These are phyloP conservation scores for Drosophila gaucha DNA, from an alignment of 2,888 invertebrate species.

Conservation along the genomic window DNA sequence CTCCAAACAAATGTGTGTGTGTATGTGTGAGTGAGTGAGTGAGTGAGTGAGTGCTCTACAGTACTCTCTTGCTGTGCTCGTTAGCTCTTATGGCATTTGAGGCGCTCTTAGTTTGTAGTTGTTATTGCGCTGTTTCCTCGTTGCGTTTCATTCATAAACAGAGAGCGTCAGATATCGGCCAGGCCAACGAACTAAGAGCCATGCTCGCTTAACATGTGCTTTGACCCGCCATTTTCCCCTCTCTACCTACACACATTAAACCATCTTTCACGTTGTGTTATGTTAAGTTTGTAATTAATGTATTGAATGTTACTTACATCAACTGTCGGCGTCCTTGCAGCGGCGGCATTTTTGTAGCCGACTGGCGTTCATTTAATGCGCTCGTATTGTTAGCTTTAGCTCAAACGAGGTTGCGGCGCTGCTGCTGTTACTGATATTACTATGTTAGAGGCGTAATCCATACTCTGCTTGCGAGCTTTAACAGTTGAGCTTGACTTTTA, in stretches of 20 bases:
- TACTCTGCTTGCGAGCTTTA: conserved; percentile 59
- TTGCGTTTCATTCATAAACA: conserved; percentile 80
- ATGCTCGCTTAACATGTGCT: conserved; percentile 62
- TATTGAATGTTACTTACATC: conserved; percentile 50
- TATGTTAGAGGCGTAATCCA: conserved; percentile 61
- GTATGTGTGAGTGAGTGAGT: background rate
- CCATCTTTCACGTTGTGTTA: conserved; percentile 13
- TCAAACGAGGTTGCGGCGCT: conserved; percentile 19
- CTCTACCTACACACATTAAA: conserved; percentile 6
- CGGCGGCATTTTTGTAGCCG: conserved; percentile 73
- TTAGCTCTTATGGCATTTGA: conserved; percentile 14
- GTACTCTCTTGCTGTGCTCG: conserved; percentile 24
- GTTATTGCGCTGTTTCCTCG: conserved; percentile 63
- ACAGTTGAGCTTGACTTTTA: conserved; percentile 24
- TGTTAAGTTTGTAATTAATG: conserved; percentile 6
- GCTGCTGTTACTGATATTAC: conserved; percentile 10
- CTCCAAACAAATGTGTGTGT: conserved; percentile 3
- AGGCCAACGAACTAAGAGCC: conserved; percentile 74
- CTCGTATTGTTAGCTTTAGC: conserved; percentile 43
- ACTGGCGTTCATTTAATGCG: conserved; percentile 63
- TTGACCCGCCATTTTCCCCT: conserved; percentile 29
- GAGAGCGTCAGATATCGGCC: conserved; percentile 74
- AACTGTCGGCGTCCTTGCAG: conserved; percentile 71
- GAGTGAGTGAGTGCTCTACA: conserved; percentile 34
- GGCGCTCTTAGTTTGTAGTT: conserved; percentile 19